These are phyloP conservation scores for Sus cebifrons DNA, from an alignment of 2,797 vertebrate species.

Conservation along the genomic window DNA sequence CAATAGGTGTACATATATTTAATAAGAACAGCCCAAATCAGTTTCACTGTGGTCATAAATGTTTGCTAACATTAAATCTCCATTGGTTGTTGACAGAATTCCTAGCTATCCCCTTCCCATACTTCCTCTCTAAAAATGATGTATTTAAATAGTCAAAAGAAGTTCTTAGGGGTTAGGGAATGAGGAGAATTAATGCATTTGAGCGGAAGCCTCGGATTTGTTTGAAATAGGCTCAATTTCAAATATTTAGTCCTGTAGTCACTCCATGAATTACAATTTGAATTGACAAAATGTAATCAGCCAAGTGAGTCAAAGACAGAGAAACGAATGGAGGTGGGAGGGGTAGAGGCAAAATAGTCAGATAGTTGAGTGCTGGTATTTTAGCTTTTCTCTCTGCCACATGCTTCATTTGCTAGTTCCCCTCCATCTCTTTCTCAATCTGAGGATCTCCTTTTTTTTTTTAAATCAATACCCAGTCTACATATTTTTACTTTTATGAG, in stretches of 20 bases:
- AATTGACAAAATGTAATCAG: background rate
- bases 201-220: background rate
- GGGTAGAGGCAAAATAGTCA: background rate
- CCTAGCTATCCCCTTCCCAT: background rate
- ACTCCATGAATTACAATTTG: background rate
- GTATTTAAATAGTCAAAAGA: background rate
- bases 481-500: background rate
- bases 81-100: background rate
- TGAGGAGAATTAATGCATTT: background rate
- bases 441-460: background rate
- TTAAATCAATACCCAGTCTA: background rate
- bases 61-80: constrained; percentile 33
- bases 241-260: background rate
- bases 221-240: constrained; percentile 3
- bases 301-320: background rate
- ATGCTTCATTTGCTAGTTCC: background rate
- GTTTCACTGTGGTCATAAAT: background rate
- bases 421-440: background rate
- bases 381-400: background rate
- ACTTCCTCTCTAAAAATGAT: background rate
- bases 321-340: background rate
- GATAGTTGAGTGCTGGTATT: background rate
- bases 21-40: background rate
- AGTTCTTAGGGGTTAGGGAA: background rate
- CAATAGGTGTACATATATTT: background rate